Evolutionary conservation across 2,113 vertebrate genomes (phyloP).

Genomic region (Potamarius usumacintae): DNA sequence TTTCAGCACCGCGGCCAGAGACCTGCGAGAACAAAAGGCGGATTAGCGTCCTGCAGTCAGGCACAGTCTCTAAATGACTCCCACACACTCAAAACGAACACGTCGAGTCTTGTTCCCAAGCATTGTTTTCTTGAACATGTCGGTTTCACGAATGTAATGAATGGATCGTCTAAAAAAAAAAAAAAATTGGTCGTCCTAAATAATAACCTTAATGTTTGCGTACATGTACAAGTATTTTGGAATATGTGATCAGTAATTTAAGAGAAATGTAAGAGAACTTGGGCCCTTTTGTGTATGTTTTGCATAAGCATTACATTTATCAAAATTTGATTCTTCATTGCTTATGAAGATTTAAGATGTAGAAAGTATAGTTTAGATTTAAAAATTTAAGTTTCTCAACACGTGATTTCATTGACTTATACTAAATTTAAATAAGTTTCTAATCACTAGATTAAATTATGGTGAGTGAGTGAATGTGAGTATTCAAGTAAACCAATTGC

Average conservation of each 20-base stretch:
- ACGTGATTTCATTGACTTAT: too few species aligned
- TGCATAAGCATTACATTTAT: background rate
- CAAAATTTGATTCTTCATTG: background rate
- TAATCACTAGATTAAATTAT: too few species aligned
- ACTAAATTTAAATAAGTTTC: too few species aligned
- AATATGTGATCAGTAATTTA: background rate
- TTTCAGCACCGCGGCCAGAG: slow-evolving; percentile 78
- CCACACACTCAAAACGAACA: slow-evolving; percentile 50
- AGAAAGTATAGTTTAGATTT: too few species aligned
- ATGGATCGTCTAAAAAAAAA: background rate
- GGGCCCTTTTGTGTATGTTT: background rate
- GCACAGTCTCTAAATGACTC: slow-evolving; percentile 56
- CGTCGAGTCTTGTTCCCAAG: too few species aligned
- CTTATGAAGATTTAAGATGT: background rate
- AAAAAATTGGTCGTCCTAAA: background rate
- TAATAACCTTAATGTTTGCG: background rate
- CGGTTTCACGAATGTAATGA: too few species aligned
- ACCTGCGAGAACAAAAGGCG: slow-evolving; percentile 77
- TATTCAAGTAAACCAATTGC: too few species aligned
- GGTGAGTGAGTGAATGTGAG: too few species aligned
- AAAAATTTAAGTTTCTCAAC: background rate
- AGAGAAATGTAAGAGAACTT: background rate
- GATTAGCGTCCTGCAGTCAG: slow-evolving; percentile 73
- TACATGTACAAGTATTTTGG: background rate
- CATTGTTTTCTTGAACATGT: background rate